These are phyloP conservation scores for Ammodytes dubius DNA, from an alignment of 2,113 vertebrate genomes.

Conservation along the genomic window DNA sequence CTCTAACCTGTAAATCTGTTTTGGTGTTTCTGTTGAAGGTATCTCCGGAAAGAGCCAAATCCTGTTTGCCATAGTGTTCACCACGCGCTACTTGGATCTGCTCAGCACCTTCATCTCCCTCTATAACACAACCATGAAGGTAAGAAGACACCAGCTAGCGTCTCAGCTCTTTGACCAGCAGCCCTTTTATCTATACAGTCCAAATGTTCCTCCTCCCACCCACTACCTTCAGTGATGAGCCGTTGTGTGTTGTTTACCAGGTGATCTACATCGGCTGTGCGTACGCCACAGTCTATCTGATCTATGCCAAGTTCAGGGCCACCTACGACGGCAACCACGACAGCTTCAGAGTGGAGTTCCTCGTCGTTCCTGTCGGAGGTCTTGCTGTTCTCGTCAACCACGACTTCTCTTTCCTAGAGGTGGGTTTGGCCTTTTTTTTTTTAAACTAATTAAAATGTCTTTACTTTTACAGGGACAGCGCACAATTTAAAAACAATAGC, in stretches of 20 bases:
- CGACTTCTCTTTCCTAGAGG: constrained; percentile 96
- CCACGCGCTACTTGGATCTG: constrained; percentile 98
- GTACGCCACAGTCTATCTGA: constrained; percentile 95
- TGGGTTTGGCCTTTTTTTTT: constrained; percentile 59
- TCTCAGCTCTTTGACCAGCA: neutral
- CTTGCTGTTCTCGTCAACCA: constrained; percentile 97
- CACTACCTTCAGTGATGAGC: neutral
- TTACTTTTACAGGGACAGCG: too few species aligned
- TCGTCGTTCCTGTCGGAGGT: constrained; percentile 96
- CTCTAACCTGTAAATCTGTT: neutral
- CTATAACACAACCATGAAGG: constrained; percentile 99
- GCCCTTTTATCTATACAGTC: neutral
- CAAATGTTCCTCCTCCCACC: neutral
- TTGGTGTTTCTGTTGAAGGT: constrained; percentile 80
- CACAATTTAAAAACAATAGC: too few species aligned
- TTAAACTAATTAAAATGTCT: too few species aligned
- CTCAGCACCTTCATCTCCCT: constrained; percentile 97
- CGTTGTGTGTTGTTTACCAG: constrained; percentile 73
- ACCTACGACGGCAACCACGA: constrained; percentile 99
- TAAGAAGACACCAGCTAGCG: constrained; percentile 72
- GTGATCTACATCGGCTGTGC: constrained; percentile 96
- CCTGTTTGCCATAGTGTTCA: constrained; percentile 98
- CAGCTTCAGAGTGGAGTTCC: constrained; percentile 97
- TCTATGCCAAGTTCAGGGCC: constrained; percentile 97
- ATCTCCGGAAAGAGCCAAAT: constrained; percentile 99